phyloP scores from a whole-genome alignment of 2,888 invertebrate genomes.

The Pterostichus madidus region DNA sequence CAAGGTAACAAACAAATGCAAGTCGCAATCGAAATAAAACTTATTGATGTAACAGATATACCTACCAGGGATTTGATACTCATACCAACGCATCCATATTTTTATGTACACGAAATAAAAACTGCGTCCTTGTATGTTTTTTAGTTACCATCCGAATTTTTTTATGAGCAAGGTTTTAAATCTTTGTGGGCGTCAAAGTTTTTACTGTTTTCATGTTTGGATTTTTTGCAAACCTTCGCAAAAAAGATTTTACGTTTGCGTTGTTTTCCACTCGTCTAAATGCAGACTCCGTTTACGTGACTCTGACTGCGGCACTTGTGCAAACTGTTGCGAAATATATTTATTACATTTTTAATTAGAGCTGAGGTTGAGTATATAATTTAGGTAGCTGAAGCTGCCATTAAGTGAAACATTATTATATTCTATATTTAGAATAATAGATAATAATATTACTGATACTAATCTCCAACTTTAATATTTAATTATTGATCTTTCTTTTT shows the following conservation, averaged over 20 bases:
- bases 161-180: slow-evolving; percentile 51
- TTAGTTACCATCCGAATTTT: slow-evolving; percentile 37
- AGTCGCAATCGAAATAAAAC: neutral
- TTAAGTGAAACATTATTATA: no score
- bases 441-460: no score
- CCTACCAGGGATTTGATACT: neutral
- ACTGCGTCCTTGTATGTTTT: slow-evolving; percentile 15
- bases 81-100: neutral
- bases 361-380: no score
- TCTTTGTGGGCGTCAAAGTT: slow-evolving; percentile 62
- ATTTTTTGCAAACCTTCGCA: slow-evolving; percentile 24
- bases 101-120: slow-evolving; percentile 24
- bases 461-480: no score
- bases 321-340: slow-evolving; percentile 28
- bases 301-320: slow-evolving; percentile 12
- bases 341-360: slow-evolving; percentile 33
- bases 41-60: neutral
- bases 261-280: slow-evolving; percentile 32
- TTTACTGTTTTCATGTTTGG: slow-evolving; percentile 56
- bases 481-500: no score
- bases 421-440: no score
- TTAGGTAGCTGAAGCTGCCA: no score
- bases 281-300: neutral
- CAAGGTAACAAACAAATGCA: no score
- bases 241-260: slow-evolving; percentile 52